phyloP scores from a whole-genome alignment of 2,888 invertebrate species.

The Clusia tigrina region DNA sequence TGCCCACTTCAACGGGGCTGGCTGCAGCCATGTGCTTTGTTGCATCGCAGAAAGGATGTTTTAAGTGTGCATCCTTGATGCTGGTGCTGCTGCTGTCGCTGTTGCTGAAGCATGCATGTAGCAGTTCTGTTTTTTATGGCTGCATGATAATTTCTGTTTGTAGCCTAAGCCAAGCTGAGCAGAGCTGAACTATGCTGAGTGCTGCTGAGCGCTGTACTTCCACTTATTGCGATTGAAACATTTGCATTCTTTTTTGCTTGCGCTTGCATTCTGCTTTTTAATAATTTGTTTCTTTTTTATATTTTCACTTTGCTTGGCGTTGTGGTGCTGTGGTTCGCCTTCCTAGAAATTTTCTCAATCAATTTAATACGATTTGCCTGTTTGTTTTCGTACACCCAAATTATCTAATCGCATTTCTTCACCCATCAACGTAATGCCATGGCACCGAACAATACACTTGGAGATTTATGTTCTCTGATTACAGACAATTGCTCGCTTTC shows the following conservation, averaged over 20 bases:
- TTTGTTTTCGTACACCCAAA: neutral
- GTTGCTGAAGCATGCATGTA: neutral
- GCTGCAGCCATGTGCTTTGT: neutral
- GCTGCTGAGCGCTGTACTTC: neutral
- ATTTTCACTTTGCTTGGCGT: no score
- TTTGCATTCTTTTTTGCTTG: neutral
- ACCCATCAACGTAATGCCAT: neutral
- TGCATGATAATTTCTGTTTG: no score
- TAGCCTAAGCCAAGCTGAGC: no score
- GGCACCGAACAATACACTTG: neutral
- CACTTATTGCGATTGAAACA: neutral
- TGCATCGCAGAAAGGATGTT: neutral
- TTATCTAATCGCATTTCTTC: slow-evolving; percentile 8
- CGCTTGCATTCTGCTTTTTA: neutral
- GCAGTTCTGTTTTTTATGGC: neutral
- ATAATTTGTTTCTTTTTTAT: no score
- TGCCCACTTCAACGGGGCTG: neutral
- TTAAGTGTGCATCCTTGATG: slow-evolving; percentile 12
- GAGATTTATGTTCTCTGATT: slow-evolving; percentile 42
- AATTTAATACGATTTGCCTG: neutral
- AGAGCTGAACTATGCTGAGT: no score
- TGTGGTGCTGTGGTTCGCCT: no score
- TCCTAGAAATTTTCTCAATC: neutral
- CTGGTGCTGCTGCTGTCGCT: neutral
- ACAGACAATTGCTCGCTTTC: slow-evolving; percentile 34